Evolutionary conservation across 2,113 vertebrate species (phyloP).

Genomic region (Alethe castanea): DNA sequence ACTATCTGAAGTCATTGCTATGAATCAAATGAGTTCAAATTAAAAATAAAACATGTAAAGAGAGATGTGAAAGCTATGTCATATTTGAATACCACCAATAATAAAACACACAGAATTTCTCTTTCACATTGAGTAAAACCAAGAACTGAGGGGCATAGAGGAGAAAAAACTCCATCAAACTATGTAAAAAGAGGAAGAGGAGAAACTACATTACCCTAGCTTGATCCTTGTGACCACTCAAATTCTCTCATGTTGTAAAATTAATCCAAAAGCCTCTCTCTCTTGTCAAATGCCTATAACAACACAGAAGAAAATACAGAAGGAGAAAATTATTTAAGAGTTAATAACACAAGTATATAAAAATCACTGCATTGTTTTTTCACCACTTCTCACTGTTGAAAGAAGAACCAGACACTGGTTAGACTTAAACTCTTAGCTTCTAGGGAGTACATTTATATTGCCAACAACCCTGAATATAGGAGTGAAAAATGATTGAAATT

Average conservation of each 20-base stretch:
- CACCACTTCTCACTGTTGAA: not conserved
- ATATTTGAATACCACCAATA: not conserved
- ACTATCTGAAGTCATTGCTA: not conserved
- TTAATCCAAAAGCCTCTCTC: not conserved
- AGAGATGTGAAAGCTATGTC: not conserved
- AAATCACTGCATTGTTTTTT: not conserved
- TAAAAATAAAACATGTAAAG: not conserved
- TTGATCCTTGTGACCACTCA: not conserved
- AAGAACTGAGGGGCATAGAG: not conserved
- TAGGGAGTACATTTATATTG: not conserved
- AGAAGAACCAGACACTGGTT: not conserved
- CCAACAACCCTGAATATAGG: not conserved
- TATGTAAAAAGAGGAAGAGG: not conserved
- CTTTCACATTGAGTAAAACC: not conserved
- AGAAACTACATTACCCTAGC: not conserved
- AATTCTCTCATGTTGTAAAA: not conserved
- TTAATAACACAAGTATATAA: not conserved
- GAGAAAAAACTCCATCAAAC: not conserved
- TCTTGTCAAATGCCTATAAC: not conserved
- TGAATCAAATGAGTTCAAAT: not conserved
- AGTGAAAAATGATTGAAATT: not conserved
- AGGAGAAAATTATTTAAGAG: not conserved
- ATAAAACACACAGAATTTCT: not conserved
- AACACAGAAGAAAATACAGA: not conserved
- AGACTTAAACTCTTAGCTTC: not conserved